phyloP scores from a whole-genome alignment of 1,140 invertebrate genomes.

The Platyscapa corneri region DNA sequence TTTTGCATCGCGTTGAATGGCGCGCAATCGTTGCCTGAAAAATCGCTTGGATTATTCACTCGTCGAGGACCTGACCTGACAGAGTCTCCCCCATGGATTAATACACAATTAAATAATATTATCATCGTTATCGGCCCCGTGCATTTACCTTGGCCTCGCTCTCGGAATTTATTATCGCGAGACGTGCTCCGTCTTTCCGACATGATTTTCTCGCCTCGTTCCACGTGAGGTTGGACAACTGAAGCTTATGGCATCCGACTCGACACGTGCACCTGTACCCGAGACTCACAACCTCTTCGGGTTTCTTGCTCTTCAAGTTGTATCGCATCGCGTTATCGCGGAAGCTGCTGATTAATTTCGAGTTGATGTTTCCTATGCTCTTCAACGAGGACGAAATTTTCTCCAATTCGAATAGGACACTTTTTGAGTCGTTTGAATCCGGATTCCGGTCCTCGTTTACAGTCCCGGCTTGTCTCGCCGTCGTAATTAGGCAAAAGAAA shows the following conservation, averaged over 20 bases:
- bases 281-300: not conserved
- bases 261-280: constrained; percentile 64
- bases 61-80: not conserved
- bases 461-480: not conserved
- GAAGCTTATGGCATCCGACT: constrained; percentile 67
- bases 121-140: no score
- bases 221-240: constrained; percentile 63
- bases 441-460: not conserved
- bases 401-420: constrained; percentile 6
- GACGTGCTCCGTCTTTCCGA: constrained; percentile 61
- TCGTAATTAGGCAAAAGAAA: not conserved
- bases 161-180: constrained; percentile 62
- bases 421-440: not conserved
- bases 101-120: not conserved
- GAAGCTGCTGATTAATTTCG: not conserved
- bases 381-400: constrained; percentile 5
- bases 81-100: not conserved
- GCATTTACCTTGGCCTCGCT: constrained; percentile 57
- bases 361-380: not conserved
- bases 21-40: not conserved
- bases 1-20: no score
- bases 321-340: not conserved
- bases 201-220: constrained; percentile 68
- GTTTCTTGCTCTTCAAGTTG: not conserved
- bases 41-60: not conserved